Base-by-base conservation (phyloP, 2,113 vertebrate genomes). In the Lonchura striata region DNA sequence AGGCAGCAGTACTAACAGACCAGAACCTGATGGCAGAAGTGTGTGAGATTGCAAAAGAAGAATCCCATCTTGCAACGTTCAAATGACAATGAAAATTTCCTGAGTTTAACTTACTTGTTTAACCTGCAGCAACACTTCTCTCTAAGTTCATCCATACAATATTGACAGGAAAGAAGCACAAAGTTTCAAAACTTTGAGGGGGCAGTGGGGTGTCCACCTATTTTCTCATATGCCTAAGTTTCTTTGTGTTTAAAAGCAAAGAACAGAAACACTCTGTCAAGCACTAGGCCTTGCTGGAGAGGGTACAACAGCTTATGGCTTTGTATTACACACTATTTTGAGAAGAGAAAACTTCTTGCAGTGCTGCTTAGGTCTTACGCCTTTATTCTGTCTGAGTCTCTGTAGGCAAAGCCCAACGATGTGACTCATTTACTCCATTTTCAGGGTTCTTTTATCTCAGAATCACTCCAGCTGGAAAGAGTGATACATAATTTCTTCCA, bases 1-100 rank as follows among this genome's bases (percentile, higher is more conserved):
- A 91, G 83, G 80, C 92, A 95, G 92, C 69, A 86, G 47, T 31
- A 76, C 64, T 78, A 78, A 89, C 72, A 94, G 69, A 84, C 25
- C 60, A 59, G 68, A 79, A 61, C 25, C 57, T n/a, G 83, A 76
- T 11, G 44, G 81, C 86, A 89, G 64, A 78, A 68, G 41, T 49
- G 76, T 17, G 54, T 87, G 28, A 86, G n/a, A 72, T 9, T 75
- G 65, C 61, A 79, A 60, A 92, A 82, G 75, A 80, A 53, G 5
- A 74, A 78, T 59, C 33, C 7, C 37, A 35, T 53, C 42, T 22
- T 24, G 25, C 59, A 61, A 44, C 8, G 15, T 90, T 76, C 84
- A 68, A 63, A 64, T 9, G 24, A 37, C 2, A 19, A 37, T 9
- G 24, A 64, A 41, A 84, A 71, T 60, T 82, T 90, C 53, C 46